These are phyloP conservation scores for Brachypterus glaber DNA, from an alignment of 2,888 invertebrate genomes.

Conservation along the genomic window DNA sequence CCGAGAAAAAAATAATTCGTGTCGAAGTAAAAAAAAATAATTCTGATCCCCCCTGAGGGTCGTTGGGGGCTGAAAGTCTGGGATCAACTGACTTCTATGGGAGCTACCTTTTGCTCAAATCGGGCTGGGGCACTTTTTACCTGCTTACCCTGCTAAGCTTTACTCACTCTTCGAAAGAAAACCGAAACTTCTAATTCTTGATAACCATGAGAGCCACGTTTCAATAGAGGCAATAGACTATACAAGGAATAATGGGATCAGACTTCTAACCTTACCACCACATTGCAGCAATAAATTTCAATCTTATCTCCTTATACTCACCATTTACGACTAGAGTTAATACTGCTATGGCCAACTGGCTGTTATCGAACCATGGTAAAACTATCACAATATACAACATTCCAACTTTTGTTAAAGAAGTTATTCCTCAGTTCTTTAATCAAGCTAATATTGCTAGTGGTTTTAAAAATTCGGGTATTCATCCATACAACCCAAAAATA, in stretches of 20 bases:
- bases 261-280: slow-evolving; percentile 34
- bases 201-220: slow-evolving; percentile 33
- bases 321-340: slow-evolving; percentile 33
- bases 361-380: slow-evolving; percentile 33
- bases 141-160: no score
- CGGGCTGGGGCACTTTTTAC: no score
- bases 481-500: slow-evolving; percentile 25
- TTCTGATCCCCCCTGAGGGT: no score
- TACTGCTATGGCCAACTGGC: slow-evolving; percentile 29
- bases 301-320: slow-evolving; percentile 33
- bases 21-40: no score
- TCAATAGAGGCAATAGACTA: slow-evolving; percentile 22
- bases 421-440: slow-evolving; percentile 18
- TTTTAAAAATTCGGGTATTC: slow-evolving; percentile 26
- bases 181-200: no score
- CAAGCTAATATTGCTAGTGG: slow-evolving; percentile 26
- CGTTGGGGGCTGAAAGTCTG: no score
- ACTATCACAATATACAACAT: slow-evolving; percentile 35
- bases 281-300: slow-evolving; percentile 38
- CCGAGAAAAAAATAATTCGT: no score
- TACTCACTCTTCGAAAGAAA: no score
- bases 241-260: slow-evolving; percentile 33
- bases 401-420: slow-evolving; percentile 17
- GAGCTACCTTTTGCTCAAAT: no score
- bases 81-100: no score